Conservation (phyloP, 2,797 vertebrate species). For the Melanotaenia nigrans region DNA sequence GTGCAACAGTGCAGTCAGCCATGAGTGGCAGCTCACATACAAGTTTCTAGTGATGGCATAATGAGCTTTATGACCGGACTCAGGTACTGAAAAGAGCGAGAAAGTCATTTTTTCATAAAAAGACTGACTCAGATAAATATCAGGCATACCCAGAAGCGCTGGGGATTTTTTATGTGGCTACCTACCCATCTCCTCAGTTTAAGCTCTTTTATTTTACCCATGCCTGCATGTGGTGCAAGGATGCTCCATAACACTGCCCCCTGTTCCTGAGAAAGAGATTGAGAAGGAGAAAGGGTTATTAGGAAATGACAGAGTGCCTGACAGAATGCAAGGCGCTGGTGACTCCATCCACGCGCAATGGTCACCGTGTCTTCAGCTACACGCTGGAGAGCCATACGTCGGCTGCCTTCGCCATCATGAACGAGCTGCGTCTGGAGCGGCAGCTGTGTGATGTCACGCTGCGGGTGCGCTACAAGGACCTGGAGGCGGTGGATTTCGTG, state of each 20-base stretch:
- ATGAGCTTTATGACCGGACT: constrained; percentile 46
- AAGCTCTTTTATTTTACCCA: constrained; percentile 36
- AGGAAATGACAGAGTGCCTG: constrained; percentile 82
- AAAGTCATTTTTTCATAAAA: constrained; percentile 35
- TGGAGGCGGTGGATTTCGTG: constrained; percentile 88
- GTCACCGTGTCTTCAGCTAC: constrained; percentile 93
- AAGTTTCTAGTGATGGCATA: constrained; percentile 46
- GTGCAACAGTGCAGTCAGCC: constrained; percentile 16
- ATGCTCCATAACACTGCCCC: constrained; percentile 54
- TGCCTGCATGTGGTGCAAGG: constrained; percentile 51
- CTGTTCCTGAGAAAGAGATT: constrained; percentile 72
- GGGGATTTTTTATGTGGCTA: neutral
- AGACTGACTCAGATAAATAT: constrained; percentile 11
- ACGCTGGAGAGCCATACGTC: constrained; percentile 93
- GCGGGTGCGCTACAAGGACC: constrained; percentile 87
- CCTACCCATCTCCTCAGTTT: constrained; percentile 9
- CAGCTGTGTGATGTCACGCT: constrained; percentile 95
- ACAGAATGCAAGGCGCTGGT: constrained; percentile 95
- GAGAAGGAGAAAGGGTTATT: constrained; percentile 57
- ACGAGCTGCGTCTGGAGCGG: constrained; percentile 88
- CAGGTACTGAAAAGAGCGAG: constrained; percentile 48
- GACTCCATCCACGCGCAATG: constrained; percentile 90
- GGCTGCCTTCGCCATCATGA: constrained; percentile 93
- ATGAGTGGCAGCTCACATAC: constrained; percentile 33
- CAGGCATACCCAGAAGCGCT: constrained; percentile 1